These are phyloP conservation scores for Druon quercuslanigerum DNA, from an alignment of 1,140 invertebrate species.

Conservation along the genomic window DNA sequence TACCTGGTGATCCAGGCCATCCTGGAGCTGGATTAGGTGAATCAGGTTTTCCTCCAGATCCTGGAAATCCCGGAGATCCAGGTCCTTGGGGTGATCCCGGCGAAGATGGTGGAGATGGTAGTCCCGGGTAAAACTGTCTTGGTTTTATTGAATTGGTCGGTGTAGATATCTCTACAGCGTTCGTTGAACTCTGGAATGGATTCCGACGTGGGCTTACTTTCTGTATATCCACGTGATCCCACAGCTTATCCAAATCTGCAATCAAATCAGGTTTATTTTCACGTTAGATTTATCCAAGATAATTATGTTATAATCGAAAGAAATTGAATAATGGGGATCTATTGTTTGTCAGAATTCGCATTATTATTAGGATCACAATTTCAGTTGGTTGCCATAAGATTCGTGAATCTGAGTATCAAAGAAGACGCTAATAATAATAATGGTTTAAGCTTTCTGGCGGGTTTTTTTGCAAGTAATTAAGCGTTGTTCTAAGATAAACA, in stretches of 20 bases:
- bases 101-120: constrained; percentile 38
- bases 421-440: constrained; percentile 22
- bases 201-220: constrained; percentile 56
- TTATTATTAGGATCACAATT: neutral
- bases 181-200: constrained; percentile 41
- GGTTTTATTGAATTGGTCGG: constrained; percentile 38
- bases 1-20: neutral
- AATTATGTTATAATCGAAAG: neutral
- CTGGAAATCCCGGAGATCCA: constrained; percentile 45
- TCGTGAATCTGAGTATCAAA: neutral
- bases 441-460: neutral
- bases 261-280: constrained; percentile 1
- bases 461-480: neutral
- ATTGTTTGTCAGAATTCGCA: neutral
- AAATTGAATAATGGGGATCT: too few species aligned
- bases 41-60: constrained; percentile 41
- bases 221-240: constrained; percentile 61
- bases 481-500: neutral
- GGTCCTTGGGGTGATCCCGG: constrained; percentile 42
- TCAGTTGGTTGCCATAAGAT: neutral
- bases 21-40: constrained; percentile 8
- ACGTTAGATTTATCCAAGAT: neutral
- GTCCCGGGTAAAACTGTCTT: constrained; percentile 57
- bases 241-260: constrained; percentile 51
- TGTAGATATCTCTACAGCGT: constrained; percentile 42